phyloP scores from a whole-genome alignment of 2,113 vertebrate species.

The Callocephalon fimbriatum region DNA sequence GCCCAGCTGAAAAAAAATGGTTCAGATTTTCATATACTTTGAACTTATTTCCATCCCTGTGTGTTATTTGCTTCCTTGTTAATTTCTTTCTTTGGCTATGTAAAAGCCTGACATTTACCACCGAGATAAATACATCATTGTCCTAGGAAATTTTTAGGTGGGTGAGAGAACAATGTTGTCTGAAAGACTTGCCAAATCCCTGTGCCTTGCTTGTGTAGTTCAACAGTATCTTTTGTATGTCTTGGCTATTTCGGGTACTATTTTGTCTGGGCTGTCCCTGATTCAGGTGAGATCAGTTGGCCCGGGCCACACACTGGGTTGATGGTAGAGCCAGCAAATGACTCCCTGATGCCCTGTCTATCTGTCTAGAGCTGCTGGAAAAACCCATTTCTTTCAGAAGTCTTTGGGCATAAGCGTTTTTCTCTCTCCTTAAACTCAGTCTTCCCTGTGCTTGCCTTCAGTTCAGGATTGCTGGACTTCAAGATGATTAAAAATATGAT shows the following conservation, averaged over 20 bases:
- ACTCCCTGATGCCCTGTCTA: background rate
- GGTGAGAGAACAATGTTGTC: fast-evolving
- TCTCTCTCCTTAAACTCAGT: background rate
- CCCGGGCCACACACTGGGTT: background rate
- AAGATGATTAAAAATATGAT: background rate
- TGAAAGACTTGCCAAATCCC: background rate
- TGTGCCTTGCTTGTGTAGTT: background rate
- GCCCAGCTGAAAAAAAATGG: background rate
- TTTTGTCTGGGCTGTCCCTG: background rate
- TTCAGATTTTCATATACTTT: background rate
- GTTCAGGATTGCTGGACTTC: background rate
- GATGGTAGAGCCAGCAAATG: background rate
- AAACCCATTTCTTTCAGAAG: background rate
- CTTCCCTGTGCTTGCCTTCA: background rate
- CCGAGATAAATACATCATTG: background rate
- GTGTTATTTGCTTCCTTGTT: background rate
- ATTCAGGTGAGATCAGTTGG: background rate
- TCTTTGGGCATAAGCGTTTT: background rate
- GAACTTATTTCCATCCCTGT: background rate
- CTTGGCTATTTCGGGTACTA: background rate
- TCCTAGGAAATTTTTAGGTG: background rate
- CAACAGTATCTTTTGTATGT: background rate
- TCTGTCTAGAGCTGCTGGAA: background rate
- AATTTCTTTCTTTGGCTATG: background rate
- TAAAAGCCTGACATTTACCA: background rate